Base-by-base conservation (phyloP, 2,797 vertebrate species). In the Melanotaenia boesemani region DNA sequence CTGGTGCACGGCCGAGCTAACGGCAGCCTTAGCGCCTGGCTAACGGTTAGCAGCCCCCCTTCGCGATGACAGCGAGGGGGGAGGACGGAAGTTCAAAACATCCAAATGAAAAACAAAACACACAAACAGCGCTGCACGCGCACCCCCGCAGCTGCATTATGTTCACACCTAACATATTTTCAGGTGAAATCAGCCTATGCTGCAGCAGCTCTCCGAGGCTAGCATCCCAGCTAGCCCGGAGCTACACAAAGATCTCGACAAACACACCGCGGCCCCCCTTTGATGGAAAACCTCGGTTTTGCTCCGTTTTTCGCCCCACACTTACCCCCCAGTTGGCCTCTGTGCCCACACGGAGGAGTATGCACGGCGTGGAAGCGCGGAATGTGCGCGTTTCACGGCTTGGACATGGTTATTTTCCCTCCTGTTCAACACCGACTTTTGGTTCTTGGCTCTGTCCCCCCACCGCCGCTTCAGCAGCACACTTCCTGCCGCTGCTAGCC, bases 241-340 rank as follows among this genome's bases (percentile, higher is more conserved):
- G 90, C 94, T 88, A 95, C 94, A 95, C 94, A 95, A 95, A 95
- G 93, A 93, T 95, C 90, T 87, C 84, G 88, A 91, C 87, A 80
- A 84, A 88, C 89, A 84, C 87, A 86, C 74, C 89, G 84, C 88
- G 88, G 91, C 88, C 89, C 85, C 90, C 89, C 84, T 70, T 85
- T 79, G 73, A 86, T 67, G 82, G 78, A 89, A 87, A 91, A 81
- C 61, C 83, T 66, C 76, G 63, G 61, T 86, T 81, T 50, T 28
- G 8, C 44, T 64, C 76, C 78, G 69, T 57, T 67, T 64, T 13
- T 26, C 44, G 68, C 75, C 28, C 36, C 41, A 11, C 67, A 93
- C 93, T 94, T 67, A 94, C 94, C 94, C 85, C 89, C 86, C 85
- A 48, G 30, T 22, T 63, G 92, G 86, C 84, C 81, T 64, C 82